Conservation (phyloP, 2,113 vertebrate genomes). For the Riparia riparia region DNA sequence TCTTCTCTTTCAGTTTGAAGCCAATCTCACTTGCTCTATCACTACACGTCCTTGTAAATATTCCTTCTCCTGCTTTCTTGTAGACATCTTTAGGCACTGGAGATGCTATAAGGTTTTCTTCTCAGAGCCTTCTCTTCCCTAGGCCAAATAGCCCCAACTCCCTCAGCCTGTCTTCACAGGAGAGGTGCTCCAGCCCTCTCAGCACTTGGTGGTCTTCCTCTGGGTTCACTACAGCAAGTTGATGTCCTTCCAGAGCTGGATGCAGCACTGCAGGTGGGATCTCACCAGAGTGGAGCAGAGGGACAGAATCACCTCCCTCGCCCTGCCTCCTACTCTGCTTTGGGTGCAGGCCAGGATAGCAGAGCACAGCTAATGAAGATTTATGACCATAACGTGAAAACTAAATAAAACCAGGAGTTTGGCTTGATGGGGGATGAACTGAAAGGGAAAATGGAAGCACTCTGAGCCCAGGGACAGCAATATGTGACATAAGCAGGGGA, state of each 20-base stretch:
- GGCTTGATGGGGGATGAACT: not conserved
- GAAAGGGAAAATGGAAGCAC: not conserved
- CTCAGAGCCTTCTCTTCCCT: not conserved
- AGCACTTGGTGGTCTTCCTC: not conserved
- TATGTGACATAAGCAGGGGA: rapidly evolving
- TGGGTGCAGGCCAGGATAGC: not conserved
- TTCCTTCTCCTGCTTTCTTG: not conserved
- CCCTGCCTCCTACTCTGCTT: not conserved
- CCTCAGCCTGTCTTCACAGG: not conserved
- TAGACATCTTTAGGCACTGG: not conserved
- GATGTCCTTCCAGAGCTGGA: not conserved
- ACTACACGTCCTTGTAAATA: not conserved
- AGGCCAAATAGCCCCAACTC: not conserved
- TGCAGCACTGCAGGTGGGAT: not conserved
- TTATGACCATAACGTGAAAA: not conserved
- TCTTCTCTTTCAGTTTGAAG: not conserved
- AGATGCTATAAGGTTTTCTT: not conserved
- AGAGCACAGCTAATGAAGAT: not conserved
- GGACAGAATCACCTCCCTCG: not conserved
- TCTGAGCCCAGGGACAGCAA: not conserved
- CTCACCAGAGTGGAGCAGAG: not conserved
- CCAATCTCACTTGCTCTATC: not conserved
- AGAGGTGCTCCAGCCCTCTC: not conserved
- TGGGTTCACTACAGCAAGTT: not conserved
- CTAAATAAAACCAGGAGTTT: not conserved